Evolutionary conservation across 2,888 invertebrate genomes (phyloP), one percentile per base, ranked within the genome.

Genomic region (Drosophila lacicola): DNA sequence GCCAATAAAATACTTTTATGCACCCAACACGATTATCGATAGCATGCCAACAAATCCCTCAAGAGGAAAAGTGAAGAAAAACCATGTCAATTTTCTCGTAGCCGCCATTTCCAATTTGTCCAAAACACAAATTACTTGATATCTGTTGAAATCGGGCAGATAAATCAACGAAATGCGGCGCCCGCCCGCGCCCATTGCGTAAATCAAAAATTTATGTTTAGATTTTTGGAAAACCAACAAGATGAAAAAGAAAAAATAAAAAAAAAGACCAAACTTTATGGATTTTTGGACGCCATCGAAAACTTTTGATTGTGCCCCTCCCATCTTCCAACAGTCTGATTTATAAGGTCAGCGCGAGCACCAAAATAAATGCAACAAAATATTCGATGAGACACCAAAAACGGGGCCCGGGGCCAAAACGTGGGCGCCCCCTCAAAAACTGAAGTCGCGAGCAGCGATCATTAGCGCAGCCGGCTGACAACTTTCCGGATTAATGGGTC

Each of bases 151-250:
- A 83, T 78, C 68, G 72, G 63, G 56, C 34, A 58, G 53, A 88
- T 85, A 87, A 85, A 87, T 85, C 81, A 82, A 71, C 50, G 37
- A 58, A 68, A 70, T 69, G 61, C 72, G 50, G 49, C 54, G 67
- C 44, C 45, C 73, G 58, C 75, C 70, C 70, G 42, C 63, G 50
- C 17, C 47, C 68, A 73, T 87, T 87, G 88, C 82, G 77, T 82
- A 84, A 87, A 85, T 87, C 88, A 85, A 79, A 88, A 67, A 62
- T 85, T 64, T 87, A 84, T 87, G 78, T 78, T 84, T 71, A 63
- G 70, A 68, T 63, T 69, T 67, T 61, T 60, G 39, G 8, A 45
- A 37, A 64, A 51, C 14, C 54, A 19, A 13, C 34, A 36, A 36
- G 36, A 13, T 39, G 44, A 51, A 0, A 46, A 42, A 19, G 45